Base-by-base conservation (phyloP, 2,888 invertebrate genomes). In the Athripsodes cinereus region DNA sequence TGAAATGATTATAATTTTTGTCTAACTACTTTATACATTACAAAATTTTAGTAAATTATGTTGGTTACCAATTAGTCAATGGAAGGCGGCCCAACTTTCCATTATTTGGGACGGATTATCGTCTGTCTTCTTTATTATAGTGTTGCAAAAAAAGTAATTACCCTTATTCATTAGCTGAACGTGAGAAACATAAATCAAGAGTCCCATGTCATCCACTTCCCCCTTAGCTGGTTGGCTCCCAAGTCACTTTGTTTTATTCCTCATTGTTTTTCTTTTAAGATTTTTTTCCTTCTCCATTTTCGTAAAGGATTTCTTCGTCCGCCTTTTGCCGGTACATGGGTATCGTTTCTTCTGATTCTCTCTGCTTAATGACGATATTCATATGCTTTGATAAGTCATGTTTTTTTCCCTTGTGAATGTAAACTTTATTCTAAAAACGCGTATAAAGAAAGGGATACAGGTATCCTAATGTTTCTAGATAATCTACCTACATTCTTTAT, bases 81-180 rank as follows among this genome's bases (percentile, higher is more conserved):
- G 50, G 58, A 58, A 54, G 58, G 26, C 50, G 2, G 55, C 47
- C 26, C 50, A 50, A 55, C 55, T 58, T 62, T 62, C 60, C 58
- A 62, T 62, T 62, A 62, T 58, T 58, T 58, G 51, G 57, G 62
- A 60, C 62, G 60, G 62, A 62, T 62, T 62, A 62, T 62, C 62
- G 60, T 56, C 60, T 58, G 58, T 62, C 60, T 62, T 60, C 62
- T 60, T 60, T 62, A 62, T 62, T 60, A 62, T 58, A 56, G 58
- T 58, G 58, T 62, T 60, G 60, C 60, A 62, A 62, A 62, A 40
- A 62, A 62, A 60, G 62, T 62, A 62, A 62, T 62, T 62, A 60
- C 60, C 62, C 62, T 62, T 62, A 62, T 62, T 62, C 62, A 62
- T 62, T 62, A 62, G 60, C 54, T 55, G 60, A 62, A 62, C 62